Evolutionary conservation across 2,888 invertebrate species (phyloP).

Genomic region (Vandiemenella viatica): DNA sequence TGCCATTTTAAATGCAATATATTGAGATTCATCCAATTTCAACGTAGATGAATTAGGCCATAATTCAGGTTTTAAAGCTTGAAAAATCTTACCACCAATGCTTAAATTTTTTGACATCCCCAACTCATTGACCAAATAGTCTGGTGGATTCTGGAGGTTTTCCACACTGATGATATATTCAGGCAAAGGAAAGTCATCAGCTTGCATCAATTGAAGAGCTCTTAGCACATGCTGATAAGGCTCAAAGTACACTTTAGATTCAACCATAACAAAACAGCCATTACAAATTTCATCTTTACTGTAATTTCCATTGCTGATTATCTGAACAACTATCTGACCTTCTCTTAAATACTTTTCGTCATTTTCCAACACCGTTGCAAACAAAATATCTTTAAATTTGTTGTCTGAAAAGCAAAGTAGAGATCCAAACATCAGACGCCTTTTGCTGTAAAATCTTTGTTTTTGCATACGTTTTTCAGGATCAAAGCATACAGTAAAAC

Average conservation of each 20-base stretch:
- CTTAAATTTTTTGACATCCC: slow-evolving; percentile 8
- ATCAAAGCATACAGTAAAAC: slow-evolving; percentile 27
- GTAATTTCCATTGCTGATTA: slow-evolving; percentile 24
- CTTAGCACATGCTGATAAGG: slow-evolving; percentile 60
- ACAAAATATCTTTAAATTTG: slow-evolving; percentile 48
- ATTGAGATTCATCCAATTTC: slow-evolving; percentile 49
- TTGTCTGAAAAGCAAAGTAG: slow-evolving; percentile 55
- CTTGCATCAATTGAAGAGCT: slow-evolving; percentile 43
- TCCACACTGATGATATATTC: slow-evolving; percentile 45
- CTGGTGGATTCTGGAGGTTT: slow-evolving; percentile 23
- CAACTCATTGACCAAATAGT: slow-evolving; percentile 24
- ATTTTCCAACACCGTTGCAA: slow-evolving; percentile 51
- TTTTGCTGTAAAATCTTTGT: slow-evolving; percentile 36
- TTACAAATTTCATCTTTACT: slow-evolving; percentile 26
- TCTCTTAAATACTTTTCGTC: slow-evolving; percentile 33
- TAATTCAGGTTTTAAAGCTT: slow-evolving; percentile 6
- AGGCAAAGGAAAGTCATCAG: slow-evolving; percentile 47
- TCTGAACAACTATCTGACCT: slow-evolving; percentile 36
- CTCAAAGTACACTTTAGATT: slow-evolving; percentile 67
- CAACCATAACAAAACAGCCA: slow-evolving; percentile 46
- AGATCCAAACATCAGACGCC: slow-evolving; percentile 56
- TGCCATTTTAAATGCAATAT: slow-evolving; percentile 47
- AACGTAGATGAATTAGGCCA: slow-evolving; percentile 37
- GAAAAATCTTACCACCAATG: neutral
- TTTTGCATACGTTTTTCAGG: slow-evolving; percentile 23